Evolutionary conservation across 2,888 invertebrate genomes (phyloP), one percentile per base, ranked within the genome.

Genomic region (Lumbricus terrestris): DNA sequence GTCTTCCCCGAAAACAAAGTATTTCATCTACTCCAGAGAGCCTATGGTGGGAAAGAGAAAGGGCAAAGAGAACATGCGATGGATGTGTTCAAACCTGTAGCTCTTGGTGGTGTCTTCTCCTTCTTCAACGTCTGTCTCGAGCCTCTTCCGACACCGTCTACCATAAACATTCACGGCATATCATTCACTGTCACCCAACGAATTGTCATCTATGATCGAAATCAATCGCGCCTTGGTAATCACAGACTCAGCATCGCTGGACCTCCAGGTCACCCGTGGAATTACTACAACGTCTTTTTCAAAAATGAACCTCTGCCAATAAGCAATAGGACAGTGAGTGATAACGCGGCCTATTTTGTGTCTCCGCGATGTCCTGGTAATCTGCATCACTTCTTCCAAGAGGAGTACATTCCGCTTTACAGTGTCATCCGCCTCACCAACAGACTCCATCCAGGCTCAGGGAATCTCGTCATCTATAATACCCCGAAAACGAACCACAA

Each of bases 51-150:
- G 13, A 69, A 69, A 11, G 69, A n/a, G 29, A 69, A n/a, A n/a
- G n/a, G n/a, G n/a, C n/a, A n/a, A n/a, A n/a, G n/a, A n/a, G n/a
- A 0, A 69, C 11, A n/a, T 11, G 8, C 29, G n/a, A 69, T n/a
- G 11, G 69, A 34, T 23, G 34, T 37, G 37, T 85, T 85, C 23
- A 85, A 15, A 85, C 37, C 85, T 20, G 23, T 85, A 5, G 5
- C 85, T 4, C 23, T 37, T 5, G 20, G 18, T 85, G 90, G 90
- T 1, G 42, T 90, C 1, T 82, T 38, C 38, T 54, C 90, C 6
- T 90, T 90, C 82, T 35, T 40, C 16, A 90, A 90, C 37, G 90
- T 90, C 37, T 90, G 90, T 69, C n/a, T 90, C 5, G 90, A 90
- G 38, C 35, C 23, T 34, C 33, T 40, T 35, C 37, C 38, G 18